These are phyloP conservation scores for Pandemis cinnamomeana DNA, from an alignment of 2,888 invertebrate species.

Conservation along the genomic window DNA sequence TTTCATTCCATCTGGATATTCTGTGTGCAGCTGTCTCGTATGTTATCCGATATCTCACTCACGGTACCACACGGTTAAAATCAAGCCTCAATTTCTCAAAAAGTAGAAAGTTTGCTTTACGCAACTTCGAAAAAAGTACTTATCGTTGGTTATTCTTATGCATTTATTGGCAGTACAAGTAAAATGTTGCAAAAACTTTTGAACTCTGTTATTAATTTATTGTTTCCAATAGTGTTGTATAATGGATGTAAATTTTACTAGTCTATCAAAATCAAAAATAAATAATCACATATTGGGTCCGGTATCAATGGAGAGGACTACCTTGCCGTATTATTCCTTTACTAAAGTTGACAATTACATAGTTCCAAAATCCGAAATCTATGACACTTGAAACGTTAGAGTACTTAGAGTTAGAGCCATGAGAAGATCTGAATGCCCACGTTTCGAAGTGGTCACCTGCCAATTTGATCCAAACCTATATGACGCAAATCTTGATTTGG, in stretches of 20 bases:
- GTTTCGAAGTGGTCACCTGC: too few species aligned
- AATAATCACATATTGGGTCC: too few species aligned
- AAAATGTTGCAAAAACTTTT: slow-evolving; percentile 1
- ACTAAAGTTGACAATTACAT: too few species aligned
- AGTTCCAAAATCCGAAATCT: too few species aligned
- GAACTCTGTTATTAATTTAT: not conserved
- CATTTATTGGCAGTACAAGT: slow-evolving; percentile 9
- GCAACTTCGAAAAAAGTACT: slow-evolving; percentile 18
- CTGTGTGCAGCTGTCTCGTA: not conserved
- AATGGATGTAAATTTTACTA: too few species aligned
- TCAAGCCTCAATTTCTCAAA: slow-evolving; percentile 28
- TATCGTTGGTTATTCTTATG: not conserved
- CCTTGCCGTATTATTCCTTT: too few species aligned
- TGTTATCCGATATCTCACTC: slow-evolving; percentile 1
- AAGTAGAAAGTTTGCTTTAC: slow-evolving; percentile 39
- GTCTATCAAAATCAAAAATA: too few species aligned
- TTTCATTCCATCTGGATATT: not conserved
- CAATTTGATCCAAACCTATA: too few species aligned
- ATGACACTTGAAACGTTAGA: too few species aligned
- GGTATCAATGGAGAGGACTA: too few species aligned
- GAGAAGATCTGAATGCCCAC: too few species aligned
- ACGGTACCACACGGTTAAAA: slow-evolving; percentile 10
- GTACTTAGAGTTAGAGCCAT: too few species aligned
- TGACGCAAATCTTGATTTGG: not conserved
- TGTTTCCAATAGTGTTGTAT: not conserved